Evolutionary conservation across 23 tunicate genomes (phyloP).

Genomic region (Trididemnum clinides): DNA sequence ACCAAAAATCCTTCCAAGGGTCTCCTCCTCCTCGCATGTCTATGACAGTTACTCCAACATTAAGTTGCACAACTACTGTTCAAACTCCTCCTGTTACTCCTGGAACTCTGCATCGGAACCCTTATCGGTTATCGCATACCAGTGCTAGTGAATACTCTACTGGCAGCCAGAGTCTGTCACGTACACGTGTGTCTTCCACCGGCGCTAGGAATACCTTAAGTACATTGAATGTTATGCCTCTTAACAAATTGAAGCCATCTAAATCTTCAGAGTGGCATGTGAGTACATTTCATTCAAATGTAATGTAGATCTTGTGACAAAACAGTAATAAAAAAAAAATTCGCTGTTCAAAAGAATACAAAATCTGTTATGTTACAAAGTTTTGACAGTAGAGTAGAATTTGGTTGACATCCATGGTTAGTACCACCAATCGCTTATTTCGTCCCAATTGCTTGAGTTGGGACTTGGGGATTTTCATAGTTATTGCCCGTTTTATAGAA

Average conservation of each 20-base stretch:
- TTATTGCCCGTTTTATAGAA: too few relatives aligned
- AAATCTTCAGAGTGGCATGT: conserved; percentile 72
- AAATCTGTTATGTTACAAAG: too few relatives aligned
- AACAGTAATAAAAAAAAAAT: too few relatives aligned
- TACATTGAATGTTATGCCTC: conserved; percentile 42
- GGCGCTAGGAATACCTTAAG: conserved; percentile 34
- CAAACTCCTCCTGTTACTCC: conserved; percentile 46
- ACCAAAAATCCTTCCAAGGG: not conserved
- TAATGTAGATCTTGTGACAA: too few relatives aligned
- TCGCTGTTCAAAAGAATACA: too few relatives aligned
- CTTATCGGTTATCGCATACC: not conserved
- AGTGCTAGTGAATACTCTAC: not conserved
- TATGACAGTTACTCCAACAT: not conserved
- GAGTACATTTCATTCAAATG: not conserved
- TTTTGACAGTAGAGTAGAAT: too few relatives aligned
- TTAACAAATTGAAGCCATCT: conserved; percentile 46
- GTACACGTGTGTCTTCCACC: conserved; percentile 45
- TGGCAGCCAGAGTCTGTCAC: not conserved
- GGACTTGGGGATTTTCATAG: too few relatives aligned
- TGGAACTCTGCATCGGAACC: conserved; percentile 28
- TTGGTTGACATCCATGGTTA: too few relatives aligned
- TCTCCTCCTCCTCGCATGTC: conserved; percentile 21
- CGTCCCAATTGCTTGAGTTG: too few relatives aligned
- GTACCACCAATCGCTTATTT: too few relatives aligned
- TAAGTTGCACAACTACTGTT: not conserved